A percentile compares a stretch with the other conserved stretches of the same genome.
phyloP scores from a whole-genome alignment of 2,888 invertebrate species.

The Meteorus colon region DNA sequence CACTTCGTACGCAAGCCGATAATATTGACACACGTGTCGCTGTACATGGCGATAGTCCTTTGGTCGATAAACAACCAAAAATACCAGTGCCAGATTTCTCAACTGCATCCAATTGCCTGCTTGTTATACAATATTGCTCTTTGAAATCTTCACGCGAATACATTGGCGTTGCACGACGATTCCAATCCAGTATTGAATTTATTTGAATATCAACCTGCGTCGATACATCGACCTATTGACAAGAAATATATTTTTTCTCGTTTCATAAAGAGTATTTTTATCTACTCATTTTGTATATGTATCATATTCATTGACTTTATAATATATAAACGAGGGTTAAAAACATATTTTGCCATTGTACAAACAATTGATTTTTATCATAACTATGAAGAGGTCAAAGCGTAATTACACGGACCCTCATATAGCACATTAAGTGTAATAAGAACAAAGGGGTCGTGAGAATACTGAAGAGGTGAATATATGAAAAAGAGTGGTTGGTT shows the following conservation, averaged over 20 bases:
- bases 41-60: conserved; percentile 81
- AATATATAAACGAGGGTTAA: not conserved
- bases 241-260: conserved; percentile 26
- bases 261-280: not conserved
- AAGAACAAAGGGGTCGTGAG: not conserved
- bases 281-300: not conserved
- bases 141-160: conserved; percentile 93
- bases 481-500: not conserved
- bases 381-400: not conserved
- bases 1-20: conserved; percentile 90
- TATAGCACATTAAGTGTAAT: not conserved
- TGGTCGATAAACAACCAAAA: conserved; percentile 90
- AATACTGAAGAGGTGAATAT: not conserved
- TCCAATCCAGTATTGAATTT: conserved; percentile 75
- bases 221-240: conserved; percentile 71
- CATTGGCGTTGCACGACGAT: conserved; percentile 75
- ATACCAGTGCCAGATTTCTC: conserved; percentile 80
- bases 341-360: not conserved
- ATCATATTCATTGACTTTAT: not conserved
- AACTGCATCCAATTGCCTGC: conserved; percentile 88
- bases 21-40: conserved; percentile 81
- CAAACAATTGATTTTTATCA: not conserved
- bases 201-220: conserved; percentile 72
- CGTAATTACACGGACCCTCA: not conserved
- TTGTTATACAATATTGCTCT: conserved; percentile 95